Evolutionary conservation across 2,888 invertebrate species (phyloP).

Genomic region (Arrhopalites spinosus): DNA sequence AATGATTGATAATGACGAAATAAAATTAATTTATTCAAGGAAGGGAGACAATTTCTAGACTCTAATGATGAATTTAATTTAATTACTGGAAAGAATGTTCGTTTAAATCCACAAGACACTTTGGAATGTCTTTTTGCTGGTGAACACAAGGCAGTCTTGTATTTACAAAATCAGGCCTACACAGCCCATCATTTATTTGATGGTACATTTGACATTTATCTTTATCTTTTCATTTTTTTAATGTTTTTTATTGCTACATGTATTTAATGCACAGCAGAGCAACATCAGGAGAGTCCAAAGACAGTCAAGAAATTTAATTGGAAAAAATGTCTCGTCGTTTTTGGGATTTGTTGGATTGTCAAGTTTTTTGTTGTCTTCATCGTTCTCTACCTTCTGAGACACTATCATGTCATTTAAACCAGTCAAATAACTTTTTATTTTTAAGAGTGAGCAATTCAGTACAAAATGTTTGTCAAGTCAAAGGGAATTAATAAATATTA

Average conservation of each 20-base stretch:
- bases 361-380: constrained; percentile 20
- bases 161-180: constrained; percentile 25
- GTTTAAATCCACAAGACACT: constrained; percentile 18
- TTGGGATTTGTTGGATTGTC: constrained; percentile 23
- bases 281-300: background rate
- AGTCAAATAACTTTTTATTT: background rate
- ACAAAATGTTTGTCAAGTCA: no score
- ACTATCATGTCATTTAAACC: constrained; percentile 16
- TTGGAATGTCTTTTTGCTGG: constrained; percentile 12
- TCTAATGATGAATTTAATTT: constrained; percentile 27
- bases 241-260: background rate
- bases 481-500: no score
- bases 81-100: constrained; percentile 19
- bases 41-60: constrained; percentile 18
- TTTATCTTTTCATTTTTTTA: background rate
- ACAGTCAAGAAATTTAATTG: constrained; percentile 23
- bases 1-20: no score
- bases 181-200: constrained; percentile 3
- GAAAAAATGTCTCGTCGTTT: constrained; percentile 24
- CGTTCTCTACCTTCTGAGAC: background rate
- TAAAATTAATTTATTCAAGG: no score
- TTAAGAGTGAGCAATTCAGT: no score
- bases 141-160: constrained; percentile 11
- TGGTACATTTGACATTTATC: background rate
- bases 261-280: constrained; percentile 1